These are phyloP conservation scores for Hydropsyche betteni DNA, from an alignment of 2,888 invertebrate genomes.

Conservation along the genomic window DNA sequence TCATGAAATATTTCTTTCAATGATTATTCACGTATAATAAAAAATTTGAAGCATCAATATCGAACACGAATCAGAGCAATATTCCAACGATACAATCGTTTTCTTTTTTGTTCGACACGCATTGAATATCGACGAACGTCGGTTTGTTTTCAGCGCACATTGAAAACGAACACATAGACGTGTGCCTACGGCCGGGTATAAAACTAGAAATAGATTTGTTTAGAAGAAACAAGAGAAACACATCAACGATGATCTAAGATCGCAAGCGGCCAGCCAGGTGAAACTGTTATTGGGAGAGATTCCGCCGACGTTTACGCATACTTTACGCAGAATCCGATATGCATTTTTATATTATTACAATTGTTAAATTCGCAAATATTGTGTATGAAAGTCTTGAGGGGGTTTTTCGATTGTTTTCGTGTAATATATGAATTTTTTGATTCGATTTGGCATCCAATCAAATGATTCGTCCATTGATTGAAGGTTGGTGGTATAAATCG, in stretches of 20 bases:
- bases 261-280: conserved; percentile 23
- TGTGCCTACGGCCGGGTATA: not conserved
- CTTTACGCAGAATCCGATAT: not conserved
- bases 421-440: not conserved
- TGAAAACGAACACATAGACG: not conserved
- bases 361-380: not conserved
- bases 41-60: no score
- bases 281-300: conserved; percentile 28
- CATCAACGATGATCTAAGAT: conserved; percentile 31
- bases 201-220: conserved; percentile 25
- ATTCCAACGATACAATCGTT: no score
- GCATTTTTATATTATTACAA: not conserved
- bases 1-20: no score
- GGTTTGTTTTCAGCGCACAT: conserved; percentile 12
- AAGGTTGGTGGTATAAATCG: no score
- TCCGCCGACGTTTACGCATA: conserved; percentile 2
- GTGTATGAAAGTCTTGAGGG: not conserved
- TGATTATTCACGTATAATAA: no score
- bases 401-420: not conserved
- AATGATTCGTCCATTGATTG: no score
- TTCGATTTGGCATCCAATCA: no score
- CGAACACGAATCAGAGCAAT: no score
- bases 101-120: no score
- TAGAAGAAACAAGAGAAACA: conserved; percentile 27
- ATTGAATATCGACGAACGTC: conserved; percentile 1